These are phyloP conservation scores for Colinus virginianus DNA, from an alignment of 2,113 vertebrate species.

Conservation along the genomic window DNA sequence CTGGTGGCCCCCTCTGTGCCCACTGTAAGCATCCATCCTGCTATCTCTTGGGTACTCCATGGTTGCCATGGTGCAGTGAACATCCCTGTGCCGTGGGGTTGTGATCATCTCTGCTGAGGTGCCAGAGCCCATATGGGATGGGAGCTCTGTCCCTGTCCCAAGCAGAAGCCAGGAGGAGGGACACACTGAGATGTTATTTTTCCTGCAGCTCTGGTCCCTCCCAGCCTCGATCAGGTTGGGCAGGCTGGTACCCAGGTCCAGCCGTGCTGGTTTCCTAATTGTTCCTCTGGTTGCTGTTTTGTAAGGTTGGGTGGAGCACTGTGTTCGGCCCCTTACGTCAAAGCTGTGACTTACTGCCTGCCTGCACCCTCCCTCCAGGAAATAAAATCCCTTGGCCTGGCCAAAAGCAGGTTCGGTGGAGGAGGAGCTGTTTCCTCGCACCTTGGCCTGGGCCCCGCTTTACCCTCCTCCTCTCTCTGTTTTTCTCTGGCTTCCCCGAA, in stretches of 20 bases:
- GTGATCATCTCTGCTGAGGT: background rate
- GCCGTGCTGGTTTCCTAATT: conserved; percentile 57
- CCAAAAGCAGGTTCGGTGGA: conserved; percentile 28
- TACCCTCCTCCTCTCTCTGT: background rate
- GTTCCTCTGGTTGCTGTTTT: conserved; percentile 49
- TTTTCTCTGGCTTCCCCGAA: background rate
- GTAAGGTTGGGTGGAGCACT: conserved; percentile 66
- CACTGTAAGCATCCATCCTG: background rate
- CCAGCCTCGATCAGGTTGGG: conserved; percentile 34
- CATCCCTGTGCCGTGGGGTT: background rate
- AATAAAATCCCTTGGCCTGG: conserved; percentile 24
- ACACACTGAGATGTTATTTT: background rate
- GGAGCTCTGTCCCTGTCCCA: background rate
- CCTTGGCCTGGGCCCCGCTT: background rate
- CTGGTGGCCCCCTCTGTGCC: background rate
- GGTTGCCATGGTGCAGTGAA: background rate
- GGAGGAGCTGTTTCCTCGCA: conserved; percentile 19
- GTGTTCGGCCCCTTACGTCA: conserved; percentile 59
- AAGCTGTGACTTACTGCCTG: conserved; percentile 3
- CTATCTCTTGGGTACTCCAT: no score
- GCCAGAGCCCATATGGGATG: background rate
- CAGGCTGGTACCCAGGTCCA: background rate
- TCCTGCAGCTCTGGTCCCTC: background rate
- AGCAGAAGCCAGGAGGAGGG: background rate
- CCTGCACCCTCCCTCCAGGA: conserved; percentile 67